phyloP scores from a whole-genome alignment of 1,140 invertebrate species.

The Spodoptera litura region DNA sequence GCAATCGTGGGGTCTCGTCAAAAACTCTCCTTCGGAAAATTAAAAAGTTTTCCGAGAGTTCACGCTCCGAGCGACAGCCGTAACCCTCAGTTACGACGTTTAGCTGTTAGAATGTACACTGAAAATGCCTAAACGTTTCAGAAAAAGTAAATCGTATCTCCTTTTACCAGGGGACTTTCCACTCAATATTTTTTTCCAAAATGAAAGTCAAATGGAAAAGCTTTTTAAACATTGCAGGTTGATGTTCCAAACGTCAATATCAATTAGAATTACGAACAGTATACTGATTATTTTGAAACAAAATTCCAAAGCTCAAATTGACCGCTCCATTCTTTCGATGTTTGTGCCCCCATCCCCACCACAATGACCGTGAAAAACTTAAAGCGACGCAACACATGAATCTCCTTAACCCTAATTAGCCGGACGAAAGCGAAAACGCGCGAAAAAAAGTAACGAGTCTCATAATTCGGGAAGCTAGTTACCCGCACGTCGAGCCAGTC shows the following conservation, averaged over 20 bases:
- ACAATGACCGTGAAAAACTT: conserved; percentile 54
- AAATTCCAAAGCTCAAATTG: neutral
- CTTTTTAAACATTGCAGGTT: too few relatives aligned
- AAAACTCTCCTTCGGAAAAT: neutral
- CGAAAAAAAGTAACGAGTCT: conserved; percentile 76
- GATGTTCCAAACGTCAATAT: too few relatives aligned
- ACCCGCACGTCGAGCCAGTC: conserved; percentile 68
- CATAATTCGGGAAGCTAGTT: conserved; percentile 79
- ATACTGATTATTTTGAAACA: neutral
- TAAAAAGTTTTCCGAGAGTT: conserved; percentile 8
- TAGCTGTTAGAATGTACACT: too few relatives aligned
- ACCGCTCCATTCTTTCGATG: neutral
- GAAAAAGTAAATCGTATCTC: too few relatives aligned
- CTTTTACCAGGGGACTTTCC: too few relatives aligned
- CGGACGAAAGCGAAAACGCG: conserved; percentile 79
- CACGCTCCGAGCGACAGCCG: neutral
- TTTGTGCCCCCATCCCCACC: neutral
- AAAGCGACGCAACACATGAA: conserved; percentile 68
- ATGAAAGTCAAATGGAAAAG: too few relatives aligned
- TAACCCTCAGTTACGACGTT: neutral
- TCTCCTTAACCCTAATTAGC: conserved; percentile 80
- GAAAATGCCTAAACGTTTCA: too few relatives aligned
- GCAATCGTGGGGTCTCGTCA: too few relatives aligned
- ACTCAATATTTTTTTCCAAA: too few relatives aligned
- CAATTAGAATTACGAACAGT: too few relatives aligned